These are phyloP conservation scores for Melanophora roralis DNA, from an alignment of 2,888 invertebrate species.

Conservation along the genomic window DNA sequence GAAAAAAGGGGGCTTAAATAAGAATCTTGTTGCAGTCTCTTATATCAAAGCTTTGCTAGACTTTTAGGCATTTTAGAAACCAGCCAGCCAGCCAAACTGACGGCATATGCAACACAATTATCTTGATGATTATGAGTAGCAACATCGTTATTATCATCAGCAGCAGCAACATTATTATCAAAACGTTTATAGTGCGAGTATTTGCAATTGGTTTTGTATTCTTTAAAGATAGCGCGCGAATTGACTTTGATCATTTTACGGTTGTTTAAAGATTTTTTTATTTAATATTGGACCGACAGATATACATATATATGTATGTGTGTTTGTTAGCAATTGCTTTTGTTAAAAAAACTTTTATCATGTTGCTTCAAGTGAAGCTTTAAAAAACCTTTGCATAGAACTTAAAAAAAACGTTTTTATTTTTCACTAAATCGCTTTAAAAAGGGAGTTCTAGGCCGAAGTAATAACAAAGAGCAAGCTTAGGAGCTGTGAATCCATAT, in stretches of 20 bases:
- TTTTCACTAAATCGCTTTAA: no score
- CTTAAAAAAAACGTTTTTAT: no score
- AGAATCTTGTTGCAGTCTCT: not conserved
- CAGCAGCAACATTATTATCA: slow-evolving; percentile 17
- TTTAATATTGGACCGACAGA: not conserved
- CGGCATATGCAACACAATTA: slow-evolving; percentile 37
- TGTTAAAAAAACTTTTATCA: not conserved
- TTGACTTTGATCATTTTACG: slow-evolving; percentile 76
- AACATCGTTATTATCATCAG: not conserved
- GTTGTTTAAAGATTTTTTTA: slow-evolving; percentile 66
- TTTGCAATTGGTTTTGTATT: slow-evolving; percentile 65
- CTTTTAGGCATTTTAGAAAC: slow-evolving; percentile 49
- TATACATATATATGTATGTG: not conserved
- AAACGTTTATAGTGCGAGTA: slow-evolving; percentile 56
- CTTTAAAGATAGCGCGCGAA: slow-evolving; percentile 73
- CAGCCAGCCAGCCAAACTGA: slow-evolving; percentile 43
- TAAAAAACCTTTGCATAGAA: not conserved
- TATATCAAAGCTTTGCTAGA: slow-evolving; percentile 45
- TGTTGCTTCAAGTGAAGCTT: not conserved
- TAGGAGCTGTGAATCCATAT: no score
- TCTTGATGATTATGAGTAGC: not conserved
- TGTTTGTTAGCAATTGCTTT: not conserved
- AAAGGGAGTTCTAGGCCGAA: no score
- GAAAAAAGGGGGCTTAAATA: slow-evolving; percentile 7
- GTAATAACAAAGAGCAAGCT: no score